Conservation (phyloP, 2,888 invertebrate species). For the Campaea margaritaria region DNA sequence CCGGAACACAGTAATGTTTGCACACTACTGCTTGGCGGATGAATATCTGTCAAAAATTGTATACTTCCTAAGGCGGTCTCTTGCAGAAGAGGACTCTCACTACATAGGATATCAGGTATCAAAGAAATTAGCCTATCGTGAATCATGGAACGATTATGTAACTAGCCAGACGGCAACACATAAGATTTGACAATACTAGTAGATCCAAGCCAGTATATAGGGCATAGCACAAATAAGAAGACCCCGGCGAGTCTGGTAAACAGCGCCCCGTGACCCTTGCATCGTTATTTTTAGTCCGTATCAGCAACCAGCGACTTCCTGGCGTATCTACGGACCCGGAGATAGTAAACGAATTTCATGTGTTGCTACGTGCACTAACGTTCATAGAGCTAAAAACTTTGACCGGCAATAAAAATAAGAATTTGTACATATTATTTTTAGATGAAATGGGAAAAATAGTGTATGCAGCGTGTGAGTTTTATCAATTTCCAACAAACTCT, state of each 20-base stretch:
- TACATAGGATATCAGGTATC: too few relatives aligned
- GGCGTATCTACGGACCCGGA: conserved; percentile 29
- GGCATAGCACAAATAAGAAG: conserved; percentile 41
- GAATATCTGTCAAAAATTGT: too few relatives aligned
- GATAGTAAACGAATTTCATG: conserved; percentile 22
- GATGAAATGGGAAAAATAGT: not conserved
- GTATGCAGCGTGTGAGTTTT: too few relatives aligned
- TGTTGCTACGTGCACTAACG: conserved; percentile 69
- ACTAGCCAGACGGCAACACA: not conserved
- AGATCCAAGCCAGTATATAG: conserved; percentile 49
- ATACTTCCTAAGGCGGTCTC: too few relatives aligned
- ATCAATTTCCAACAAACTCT: too few relatives aligned
- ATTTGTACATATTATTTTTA: not conserved
- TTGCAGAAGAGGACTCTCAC: too few relatives aligned
- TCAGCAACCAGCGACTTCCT: conserved; percentile 38
- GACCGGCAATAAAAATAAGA: not conserved
- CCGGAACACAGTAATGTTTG: too few relatives aligned
- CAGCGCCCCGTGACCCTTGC: conserved; percentile 54
- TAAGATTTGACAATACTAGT: conserved; percentile 5
- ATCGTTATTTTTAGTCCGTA: conserved; percentile 60
- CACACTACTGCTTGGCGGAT: too few relatives aligned
- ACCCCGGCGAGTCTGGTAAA: conserved; percentile 46
- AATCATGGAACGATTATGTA: too few relatives aligned
- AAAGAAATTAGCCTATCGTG: too few relatives aligned
- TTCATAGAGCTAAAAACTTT: conserved; percentile 31